Conservation (phyloP, 2,113 vertebrate genomes). For the Canis aureus region DNA sequence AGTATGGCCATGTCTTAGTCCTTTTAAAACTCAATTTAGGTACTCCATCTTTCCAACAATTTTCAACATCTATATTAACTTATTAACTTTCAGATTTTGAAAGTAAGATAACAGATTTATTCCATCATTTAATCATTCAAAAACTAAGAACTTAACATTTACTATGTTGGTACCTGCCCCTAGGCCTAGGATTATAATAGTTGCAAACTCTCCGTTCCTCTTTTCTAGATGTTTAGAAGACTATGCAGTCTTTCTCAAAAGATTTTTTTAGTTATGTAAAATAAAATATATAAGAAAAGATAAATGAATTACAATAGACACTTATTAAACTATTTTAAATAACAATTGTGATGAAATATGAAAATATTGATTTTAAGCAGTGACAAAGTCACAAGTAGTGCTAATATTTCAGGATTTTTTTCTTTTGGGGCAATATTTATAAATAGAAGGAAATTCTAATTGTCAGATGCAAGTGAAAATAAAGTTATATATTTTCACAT, state of each 20-base stretch:
- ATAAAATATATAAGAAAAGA: neutral
- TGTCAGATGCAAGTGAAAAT: neutral
- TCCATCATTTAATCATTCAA: neutral
- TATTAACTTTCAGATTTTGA: neutral
- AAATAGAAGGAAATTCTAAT: conserved; percentile 12
- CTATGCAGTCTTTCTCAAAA: neutral
- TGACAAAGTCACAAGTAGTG: neutral
- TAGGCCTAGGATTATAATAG: neutral
- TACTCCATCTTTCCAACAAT: neutral
- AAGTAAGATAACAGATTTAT: neutral
- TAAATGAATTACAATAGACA: neutral
- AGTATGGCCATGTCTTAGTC: neutral
- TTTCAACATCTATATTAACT: neutral
- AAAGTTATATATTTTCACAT: neutral
- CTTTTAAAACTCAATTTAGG: neutral
- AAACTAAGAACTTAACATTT: neutral
- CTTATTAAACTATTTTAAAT: neutral
- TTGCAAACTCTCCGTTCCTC: neutral
- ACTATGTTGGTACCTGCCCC: neutral
- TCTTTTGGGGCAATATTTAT: neutral
- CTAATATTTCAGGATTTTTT: neutral
- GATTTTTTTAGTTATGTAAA: neutral
- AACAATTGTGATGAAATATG: neutral
- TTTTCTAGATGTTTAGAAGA: neutral
- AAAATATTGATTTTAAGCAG: neutral